Base-by-base conservation (phyloP, 2,797 vertebrate genomes). In the Botia almorhae region DNA sequence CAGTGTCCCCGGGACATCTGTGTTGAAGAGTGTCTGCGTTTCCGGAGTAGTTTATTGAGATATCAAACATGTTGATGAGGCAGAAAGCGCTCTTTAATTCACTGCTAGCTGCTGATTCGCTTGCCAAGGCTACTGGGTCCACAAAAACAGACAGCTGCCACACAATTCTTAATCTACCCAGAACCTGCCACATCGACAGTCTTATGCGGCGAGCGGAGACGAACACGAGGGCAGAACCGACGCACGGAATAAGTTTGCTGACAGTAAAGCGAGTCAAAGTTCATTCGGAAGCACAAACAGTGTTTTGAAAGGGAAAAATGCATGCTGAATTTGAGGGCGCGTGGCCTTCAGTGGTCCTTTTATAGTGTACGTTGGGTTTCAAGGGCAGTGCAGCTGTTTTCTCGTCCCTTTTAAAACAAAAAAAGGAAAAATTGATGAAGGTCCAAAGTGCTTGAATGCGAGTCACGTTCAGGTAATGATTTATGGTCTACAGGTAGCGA, bases 61-160 rank as follows among this genome's bases (percentile, higher is more conserved):
- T 88, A 87, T 88, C 83, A 89, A 87, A 89, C 71, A 67, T 84
- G 84, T 88, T 86, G 85, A 89, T 87, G 82, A 86, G 82, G 88
- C 84, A 86, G 85, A 87, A 89, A 83, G 77, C 79, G 70, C 78
- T 69, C 63, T 83, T 87, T 85, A 87, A 84, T 88, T 90, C 81
- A 81, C 81, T 71, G 80, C 63, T 84, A 81, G 83, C 82, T 84
- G 78, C 82, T 79, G 82, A 81, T 82, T 79, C 50, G 78, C 78
- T 70, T 85, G 85, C 89, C 86, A 87, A 86, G 76, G 80, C 83
- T 78, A 69, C 72, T 70, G 68, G 82, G 65, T 80, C 84, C 71
- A 81, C 82, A 86, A 76, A 84, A 84, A 81, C 67, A 19, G 61
- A 81, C 87, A 88, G 83, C 81, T 87, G 87, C 84, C 82, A 78